These are phyloP conservation scores for Diaphora mendica DNA, from an alignment of 2,888 invertebrate genomes.

Conservation along the genomic window DNA sequence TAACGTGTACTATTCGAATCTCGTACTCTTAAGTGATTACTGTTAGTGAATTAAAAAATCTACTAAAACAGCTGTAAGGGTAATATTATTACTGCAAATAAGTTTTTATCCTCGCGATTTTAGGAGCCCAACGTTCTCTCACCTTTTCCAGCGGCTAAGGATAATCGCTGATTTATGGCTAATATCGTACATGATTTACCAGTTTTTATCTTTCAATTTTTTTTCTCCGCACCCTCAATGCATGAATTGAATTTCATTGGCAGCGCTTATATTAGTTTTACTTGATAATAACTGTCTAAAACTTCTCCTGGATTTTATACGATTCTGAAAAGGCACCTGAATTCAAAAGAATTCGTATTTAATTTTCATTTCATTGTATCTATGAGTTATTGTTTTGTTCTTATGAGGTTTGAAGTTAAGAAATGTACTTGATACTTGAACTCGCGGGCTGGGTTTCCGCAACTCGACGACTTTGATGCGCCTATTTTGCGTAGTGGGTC, in stretches of 20 bases:
- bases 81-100: neutral
- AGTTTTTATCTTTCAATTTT: slow-evolving; percentile 58
- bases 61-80: neutral
- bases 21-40: no score
- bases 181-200: slow-evolving; percentile 72
- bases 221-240: slow-evolving; percentile 46
- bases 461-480: no score
- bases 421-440: no score
- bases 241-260: slow-evolving; percentile 61
- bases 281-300: slow-evolving; percentile 38
- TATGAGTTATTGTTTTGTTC: neutral
- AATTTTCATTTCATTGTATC: neutral
- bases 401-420: neutral
- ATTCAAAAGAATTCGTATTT: slow-evolving; percentile 10
- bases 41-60: neutral
- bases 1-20: no score
- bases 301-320: slow-evolving; percentile 21
- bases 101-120: neutral
- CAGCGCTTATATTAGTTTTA: slow-evolving; percentile 37
- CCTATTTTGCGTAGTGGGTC: no score
- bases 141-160: slow-evolving; percentile 60
- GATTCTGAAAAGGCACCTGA: slow-evolving; percentile 2
- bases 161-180: slow-evolving; percentile 75
- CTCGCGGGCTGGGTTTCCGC: no score
- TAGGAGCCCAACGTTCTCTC: slow-evolving; percentile 54